phyloP scores from a whole-genome alignment of 2,888 invertebrate species.

The Rosalia funebris region DNA sequence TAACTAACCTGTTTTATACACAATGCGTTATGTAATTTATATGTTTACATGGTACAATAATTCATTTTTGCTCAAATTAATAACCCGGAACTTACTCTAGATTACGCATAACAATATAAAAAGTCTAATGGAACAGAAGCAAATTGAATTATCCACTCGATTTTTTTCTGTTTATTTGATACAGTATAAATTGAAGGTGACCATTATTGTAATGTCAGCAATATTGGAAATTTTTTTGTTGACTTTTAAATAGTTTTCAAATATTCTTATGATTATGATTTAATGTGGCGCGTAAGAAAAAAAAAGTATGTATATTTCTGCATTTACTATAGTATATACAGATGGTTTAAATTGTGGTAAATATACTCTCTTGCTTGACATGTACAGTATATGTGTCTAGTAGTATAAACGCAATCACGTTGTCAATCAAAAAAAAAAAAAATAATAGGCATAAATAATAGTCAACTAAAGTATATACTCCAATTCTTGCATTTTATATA shows the following conservation, averaged over 20 bases:
- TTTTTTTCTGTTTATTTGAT: conserved; percentile 10
- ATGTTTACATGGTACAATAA: conserved; percentile 18
- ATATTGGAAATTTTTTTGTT: neutral
- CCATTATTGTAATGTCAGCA: conserved; percentile 1
- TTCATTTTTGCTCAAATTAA: conserved; percentile 19
- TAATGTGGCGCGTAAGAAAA: too few species aligned
- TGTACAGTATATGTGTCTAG: too few species aligned
- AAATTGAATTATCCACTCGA: conserved; percentile 7
- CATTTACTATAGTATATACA: too few species aligned
- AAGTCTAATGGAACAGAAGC: conserved; percentile 1
- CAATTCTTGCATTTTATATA: too few species aligned
- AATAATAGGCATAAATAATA: too few species aligned
- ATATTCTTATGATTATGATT: too few species aligned
- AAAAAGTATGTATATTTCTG: too few species aligned
- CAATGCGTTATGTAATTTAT: conserved; percentile 21
- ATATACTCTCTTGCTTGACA: too few species aligned
- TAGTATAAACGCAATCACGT: too few species aligned
- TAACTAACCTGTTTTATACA: conserved; percentile 20
- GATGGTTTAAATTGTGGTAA: too few species aligned
- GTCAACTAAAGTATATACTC: too few species aligned
- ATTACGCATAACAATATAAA: conserved; percentile 5
- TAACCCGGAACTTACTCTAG: conserved; percentile 20
- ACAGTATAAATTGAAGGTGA: conserved; percentile 17
- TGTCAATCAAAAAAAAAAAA: too few species aligned
- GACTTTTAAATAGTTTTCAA: neutral